phyloP scores from a whole-genome alignment of 2,797 vertebrate genomes.

The Helostoma temminkii region DNA sequence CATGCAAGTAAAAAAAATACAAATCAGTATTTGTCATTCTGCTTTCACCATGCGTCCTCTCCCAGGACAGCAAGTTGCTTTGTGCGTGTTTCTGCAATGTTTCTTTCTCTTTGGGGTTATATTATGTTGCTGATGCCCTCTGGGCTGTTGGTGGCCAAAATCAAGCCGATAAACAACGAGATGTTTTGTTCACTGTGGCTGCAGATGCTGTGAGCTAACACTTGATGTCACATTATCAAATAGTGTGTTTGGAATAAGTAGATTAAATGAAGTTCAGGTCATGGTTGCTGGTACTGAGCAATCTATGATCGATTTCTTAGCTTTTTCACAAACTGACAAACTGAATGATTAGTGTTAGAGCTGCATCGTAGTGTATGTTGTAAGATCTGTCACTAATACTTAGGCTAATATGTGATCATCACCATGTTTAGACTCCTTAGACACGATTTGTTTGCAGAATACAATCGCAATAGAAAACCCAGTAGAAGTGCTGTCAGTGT shows the following conservation, averaged over 20 bases:
- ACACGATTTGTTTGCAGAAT: neutral
- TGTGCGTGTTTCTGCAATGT: constrained; percentile 51
- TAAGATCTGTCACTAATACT: neutral
- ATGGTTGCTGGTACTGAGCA: neutral
- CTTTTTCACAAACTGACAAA: neutral
- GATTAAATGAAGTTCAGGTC: constrained; percentile 30
- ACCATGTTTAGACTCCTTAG: constrained; percentile 4
- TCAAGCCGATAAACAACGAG: constrained; percentile 59
- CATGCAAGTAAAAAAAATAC: constrained; percentile 61
- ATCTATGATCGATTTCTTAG: neutral
- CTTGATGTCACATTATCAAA: constrained; percentile 49
- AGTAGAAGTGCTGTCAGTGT: neutral
- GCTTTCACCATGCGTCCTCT: constrained; percentile 31
- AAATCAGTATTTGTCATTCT: constrained; percentile 68
- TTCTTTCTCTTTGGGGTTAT: constrained; percentile 44
- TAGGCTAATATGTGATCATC: neutral
- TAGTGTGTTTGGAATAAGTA: constrained; percentile 33
- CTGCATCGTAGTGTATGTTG: neutral
- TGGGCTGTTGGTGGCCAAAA: constrained; percentile 46
- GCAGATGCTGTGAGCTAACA: constrained; percentile 36
- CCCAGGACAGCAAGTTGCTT: constrained; percentile 60
- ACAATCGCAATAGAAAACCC: constrained; percentile 22
- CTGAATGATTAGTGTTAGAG: constrained; percentile 2
- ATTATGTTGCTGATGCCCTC: constrained; percentile 48
- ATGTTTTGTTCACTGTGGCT: constrained; percentile 60